phyloP scores from a whole-genome alignment of 2,888 invertebrate genomes.

The Caenorhabditis sulstoni region DNA sequence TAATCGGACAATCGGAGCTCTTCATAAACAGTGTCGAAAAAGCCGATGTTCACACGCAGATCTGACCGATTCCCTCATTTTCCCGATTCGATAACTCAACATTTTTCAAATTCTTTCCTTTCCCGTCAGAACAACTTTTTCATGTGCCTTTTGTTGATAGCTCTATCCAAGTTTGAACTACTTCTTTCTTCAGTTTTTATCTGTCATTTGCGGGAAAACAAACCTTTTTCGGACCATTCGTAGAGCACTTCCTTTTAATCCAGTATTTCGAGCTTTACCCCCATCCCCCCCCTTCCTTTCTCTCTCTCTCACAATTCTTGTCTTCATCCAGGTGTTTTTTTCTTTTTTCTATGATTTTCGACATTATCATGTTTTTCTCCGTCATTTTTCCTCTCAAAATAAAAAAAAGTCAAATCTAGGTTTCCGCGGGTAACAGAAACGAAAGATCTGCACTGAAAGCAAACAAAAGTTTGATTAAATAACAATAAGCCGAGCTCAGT shows the following conservation, averaged over 20 bases:
- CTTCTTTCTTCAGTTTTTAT: slow-evolving; percentile 7
- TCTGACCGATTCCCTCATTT: slow-evolving; percentile 34
- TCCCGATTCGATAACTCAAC: background rate
- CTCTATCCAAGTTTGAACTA: slow-evolving; percentile 27
- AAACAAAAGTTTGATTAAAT: slow-evolving; percentile 47
- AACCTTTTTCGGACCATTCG: slow-evolving; percentile 3
- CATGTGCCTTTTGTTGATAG: slow-evolving; percentile 17
- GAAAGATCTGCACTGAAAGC: background rate
- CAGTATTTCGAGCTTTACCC: slow-evolving; percentile 24
- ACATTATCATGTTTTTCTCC: background rate
- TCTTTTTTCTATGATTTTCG: slow-evolving; percentile 1
- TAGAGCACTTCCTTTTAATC: slow-evolving; percentile 26
- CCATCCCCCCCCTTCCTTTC: slow-evolving; percentile 6
- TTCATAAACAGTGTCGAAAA: slow-evolving; percentile 63
- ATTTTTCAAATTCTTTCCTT: background rate
- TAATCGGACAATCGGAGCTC: slow-evolving; percentile 66
- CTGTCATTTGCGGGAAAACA: slow-evolving; percentile 47
- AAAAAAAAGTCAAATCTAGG: background rate
- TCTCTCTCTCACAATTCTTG: slow-evolving; percentile 14
- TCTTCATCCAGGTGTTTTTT: slow-evolving; percentile 39
- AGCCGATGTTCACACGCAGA: slow-evolving; percentile 69
- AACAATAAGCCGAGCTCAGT: slow-evolving; percentile 4
- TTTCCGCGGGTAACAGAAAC: too few relatives aligned
- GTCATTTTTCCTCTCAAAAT: slow-evolving; percentile 6
- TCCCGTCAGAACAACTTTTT: slow-evolving; percentile 15